Evolutionary conservation across 2,797 vertebrate species (phyloP), one percentile per base, ranked within the genome.

Genomic region (Diglossa cyanea): DNA sequence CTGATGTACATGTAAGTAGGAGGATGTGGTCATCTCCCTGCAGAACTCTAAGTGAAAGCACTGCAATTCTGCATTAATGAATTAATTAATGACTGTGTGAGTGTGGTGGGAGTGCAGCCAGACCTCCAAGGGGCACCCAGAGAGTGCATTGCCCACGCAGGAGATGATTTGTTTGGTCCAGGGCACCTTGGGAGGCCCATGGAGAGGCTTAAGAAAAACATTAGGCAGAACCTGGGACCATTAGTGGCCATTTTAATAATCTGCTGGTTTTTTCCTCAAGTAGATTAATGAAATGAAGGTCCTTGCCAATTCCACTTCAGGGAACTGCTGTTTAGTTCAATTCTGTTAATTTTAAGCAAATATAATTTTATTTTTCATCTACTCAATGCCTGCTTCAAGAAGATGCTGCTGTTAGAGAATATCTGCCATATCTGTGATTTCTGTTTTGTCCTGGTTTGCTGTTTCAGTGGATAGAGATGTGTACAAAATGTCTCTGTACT

Each of bases 351-450:
- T 45, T 86, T 70, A 48, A 55, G 61, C 47, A 76, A 72, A 25
- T 67, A 63, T 1, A 3, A 31, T 70, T 66, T 78, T 42, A 47
- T 45, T 67, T 50, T 65, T 74, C 18, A 7, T 61, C 50, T 39
- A 37, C 33, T 12, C 55, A 77, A 8, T 19, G 12, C 37, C 48
- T 79, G 10, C 18, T 71, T 71, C 48, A 67, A 8, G 31, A 76
- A 47, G 57, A 33, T 79, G 33, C 48, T 79, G 23, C 48, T 71
- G 18, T 50, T 37, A 20, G 44, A 75, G 37, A 24, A 1, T 25
- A 58, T 21, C 48, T 40, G 4, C 21, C 9, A 0, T 3, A 50
- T 14, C 17, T 45, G 21, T 2, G 1, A 1, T 25, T 40, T 47
- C 30, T 54, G 1, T 7, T 74, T 60, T 30, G 30, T 66, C 30